Evolutionary conservation across 1,140 invertebrate genomes (phyloP).

Genomic region (Aphidius ervi): DNA sequence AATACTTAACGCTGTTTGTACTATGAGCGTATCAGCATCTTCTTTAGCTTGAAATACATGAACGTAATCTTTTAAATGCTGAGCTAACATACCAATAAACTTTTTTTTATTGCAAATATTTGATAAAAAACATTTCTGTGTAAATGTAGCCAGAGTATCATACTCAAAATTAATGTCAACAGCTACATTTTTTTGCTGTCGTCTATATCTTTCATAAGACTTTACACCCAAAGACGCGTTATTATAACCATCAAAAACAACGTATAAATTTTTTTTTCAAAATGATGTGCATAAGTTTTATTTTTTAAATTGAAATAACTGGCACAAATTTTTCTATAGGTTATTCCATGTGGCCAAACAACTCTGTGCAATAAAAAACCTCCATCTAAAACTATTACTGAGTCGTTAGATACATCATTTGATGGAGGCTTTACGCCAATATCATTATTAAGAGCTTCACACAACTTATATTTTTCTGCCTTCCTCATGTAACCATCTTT

Average conservation of each 20-base stretch:
- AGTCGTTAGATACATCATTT: not conserved
- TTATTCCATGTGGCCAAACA: slow-evolving; percentile 19
- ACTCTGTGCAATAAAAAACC: slow-evolving; percentile 25
- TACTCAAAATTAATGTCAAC: not conserved
- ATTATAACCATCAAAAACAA: slow-evolving; percentile 2
- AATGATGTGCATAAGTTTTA: not conserved
- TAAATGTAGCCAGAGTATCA: not conserved
- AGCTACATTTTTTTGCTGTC: not conserved
- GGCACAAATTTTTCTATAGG: not conserved
- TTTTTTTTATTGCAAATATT: not conserved
- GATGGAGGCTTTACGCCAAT: not conserved
- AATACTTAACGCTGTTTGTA: not conserved
- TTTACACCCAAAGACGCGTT: not conserved
- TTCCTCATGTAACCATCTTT: slow-evolving; percentile 39
- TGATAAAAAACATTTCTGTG: not conserved
- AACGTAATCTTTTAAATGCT: not conserved
- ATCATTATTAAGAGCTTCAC: slow-evolving; percentile 30
- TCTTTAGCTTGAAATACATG: not conserved
- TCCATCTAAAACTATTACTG: slow-evolving; percentile 22
- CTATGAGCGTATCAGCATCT: not conserved
- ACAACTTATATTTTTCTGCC: slow-evolving; percentile 38
- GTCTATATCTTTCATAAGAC: slow-evolving; percentile 1
- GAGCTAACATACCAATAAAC: not conserved
- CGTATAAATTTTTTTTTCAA: not conserved
- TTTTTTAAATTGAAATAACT: not conserved